phyloP scores from a whole-genome alignment of 2,113 vertebrate genomes.

The Anguilla rostrata region DNA sequence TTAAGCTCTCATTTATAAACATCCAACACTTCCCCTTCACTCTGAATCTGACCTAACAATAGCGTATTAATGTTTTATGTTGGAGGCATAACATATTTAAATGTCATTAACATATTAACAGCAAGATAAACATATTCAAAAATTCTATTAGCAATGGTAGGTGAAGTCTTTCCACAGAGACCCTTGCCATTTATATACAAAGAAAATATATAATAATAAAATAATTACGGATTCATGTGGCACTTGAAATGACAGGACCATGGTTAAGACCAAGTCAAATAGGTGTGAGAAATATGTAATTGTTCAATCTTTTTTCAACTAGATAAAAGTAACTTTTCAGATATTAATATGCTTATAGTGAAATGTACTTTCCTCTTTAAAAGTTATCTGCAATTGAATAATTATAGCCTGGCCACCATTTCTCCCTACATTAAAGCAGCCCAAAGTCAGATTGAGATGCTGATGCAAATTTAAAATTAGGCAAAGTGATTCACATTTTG shows the following conservation, averaged over 20 bases:
- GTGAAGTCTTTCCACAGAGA: slow-evolving; percentile 48
- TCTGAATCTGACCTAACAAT: slow-evolving; percentile 69
- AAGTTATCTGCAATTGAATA: not conserved
- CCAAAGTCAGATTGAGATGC: not conserved
- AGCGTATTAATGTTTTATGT: slow-evolving; percentile 67
- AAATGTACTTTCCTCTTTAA: not conserved
- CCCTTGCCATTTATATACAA: slow-evolving; percentile 51
- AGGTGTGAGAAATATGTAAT: slow-evolving; percentile 36
- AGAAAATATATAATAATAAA: slow-evolving; percentile 33
- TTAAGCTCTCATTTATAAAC: slow-evolving; percentile 87
- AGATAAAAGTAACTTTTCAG: slow-evolving; percentile 31
- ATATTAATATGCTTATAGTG: not conserved
- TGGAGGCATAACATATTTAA: slow-evolving; percentile 69
- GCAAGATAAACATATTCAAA: slow-evolving; percentile 64
- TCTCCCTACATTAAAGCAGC: not conserved
- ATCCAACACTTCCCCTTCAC: slow-evolving; percentile 59
- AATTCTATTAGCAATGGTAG: slow-evolving; percentile 65
- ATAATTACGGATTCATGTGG: slow-evolving; percentile 51
- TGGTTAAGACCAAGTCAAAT: slow-evolving; percentile 21
- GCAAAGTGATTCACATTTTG: too few species aligned
- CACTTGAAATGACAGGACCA: slow-evolving; percentile 37
- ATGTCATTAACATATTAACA: slow-evolving; percentile 66
- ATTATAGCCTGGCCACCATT: not conserved
- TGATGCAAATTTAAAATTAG: too few species aligned
- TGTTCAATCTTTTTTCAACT: slow-evolving; percentile 33